Conservation (phyloP, 1,140 invertebrate species). For the Drosophila micromelanica region DNA sequence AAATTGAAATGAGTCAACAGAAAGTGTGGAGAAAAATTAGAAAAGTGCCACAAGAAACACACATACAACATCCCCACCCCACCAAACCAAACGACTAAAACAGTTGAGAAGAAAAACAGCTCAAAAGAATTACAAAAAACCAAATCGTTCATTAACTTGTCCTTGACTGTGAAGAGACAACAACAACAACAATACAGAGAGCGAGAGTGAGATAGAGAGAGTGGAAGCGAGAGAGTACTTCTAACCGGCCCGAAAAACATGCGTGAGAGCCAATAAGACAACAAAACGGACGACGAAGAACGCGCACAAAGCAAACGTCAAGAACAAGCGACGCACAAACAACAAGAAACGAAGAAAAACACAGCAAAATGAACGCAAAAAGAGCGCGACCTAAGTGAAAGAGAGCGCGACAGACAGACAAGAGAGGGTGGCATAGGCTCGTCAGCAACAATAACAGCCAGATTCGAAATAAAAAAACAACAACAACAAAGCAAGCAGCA, state of each 20-base stretch:
- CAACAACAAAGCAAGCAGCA: conserved; percentile 13
- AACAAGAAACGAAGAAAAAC: conserved; percentile 47
- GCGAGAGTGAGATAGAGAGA: conserved; percentile 19
- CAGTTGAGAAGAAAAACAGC: conserved; percentile 36
- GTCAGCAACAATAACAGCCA: conserved; percentile 18
- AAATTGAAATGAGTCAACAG: conserved; percentile 33
- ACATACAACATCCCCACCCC: neutral
- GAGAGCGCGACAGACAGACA: neutral
- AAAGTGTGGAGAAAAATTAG: conserved; percentile 23
- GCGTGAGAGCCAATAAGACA: conserved; percentile 60
- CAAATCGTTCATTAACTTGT: conserved; percentile 78
- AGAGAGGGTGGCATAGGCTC: conserved; percentile 48
- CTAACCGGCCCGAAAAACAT: conserved; percentile 72
- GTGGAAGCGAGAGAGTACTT: conserved; percentile 29
- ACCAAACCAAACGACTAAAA: neutral
- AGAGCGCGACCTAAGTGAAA: conserved; percentile 11
- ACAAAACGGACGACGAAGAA: conserved; percentile 41
- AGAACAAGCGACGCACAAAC: conserved; percentile 42
- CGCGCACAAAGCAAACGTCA: conserved; percentile 45
- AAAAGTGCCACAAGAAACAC: conserved; percentile 4
- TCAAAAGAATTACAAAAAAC: conserved; percentile 46
- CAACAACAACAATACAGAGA: conserved; percentile 35
- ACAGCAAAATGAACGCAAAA: conserved; percentile 44
- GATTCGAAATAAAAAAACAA: conserved; percentile 12
- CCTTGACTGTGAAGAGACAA: conserved; percentile 74